Evolutionary conservation across 2,113 vertebrate species (phyloP), one percentile per base, ranked within the genome.

Genomic region (Delphinapterus leucas): DNA sequence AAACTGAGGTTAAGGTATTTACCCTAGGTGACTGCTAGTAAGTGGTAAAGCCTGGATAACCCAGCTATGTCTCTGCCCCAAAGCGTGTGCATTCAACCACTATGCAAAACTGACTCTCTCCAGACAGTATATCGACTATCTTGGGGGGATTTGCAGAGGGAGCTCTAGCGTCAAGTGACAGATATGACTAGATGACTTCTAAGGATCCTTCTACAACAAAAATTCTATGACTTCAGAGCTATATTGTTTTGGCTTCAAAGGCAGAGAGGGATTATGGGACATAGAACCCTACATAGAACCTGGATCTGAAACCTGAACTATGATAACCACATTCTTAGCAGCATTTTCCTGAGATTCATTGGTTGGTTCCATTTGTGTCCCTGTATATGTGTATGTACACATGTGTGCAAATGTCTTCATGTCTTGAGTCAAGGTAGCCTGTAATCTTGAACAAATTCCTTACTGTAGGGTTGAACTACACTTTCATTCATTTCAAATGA

Each of bases 401-500:
- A 6, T 8, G 4, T 61, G 38, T 88, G 20, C 33, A 47, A 7
- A 71, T 81, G n/a, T 70, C 23, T n/a, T 47, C 20, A 12, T 23
- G 17, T 71, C 47, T 86, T 85, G 25, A 92, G 60, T 77, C 15
- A 82, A 90, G 79, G 53, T n/a, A 58, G 49, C 33, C 77, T 91
- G 71, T 71, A 88, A 49, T 89, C 63, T 88, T 53, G 36, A 87
- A n/a, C 36, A 73, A 58, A 86, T 73, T 93, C 53, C 49, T 93
- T 84, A 88, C 67, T 74, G 20, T 4, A 36, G 6, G 15, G 25
- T 76, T 76, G 18, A 87, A 61, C 84, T 93, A 73, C 0, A 68
- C 23, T 58, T 97, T 95, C 93, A 15, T 53, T 96, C 18, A 74
- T 87, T 79, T 89, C 36, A 68, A 82, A 86, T 93, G 47, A 71